These are phyloP conservation scores for Belonocnema kinseyi DNA, from an alignment of 1,140 invertebrate genomes.

Conservation along the genomic window DNA sequence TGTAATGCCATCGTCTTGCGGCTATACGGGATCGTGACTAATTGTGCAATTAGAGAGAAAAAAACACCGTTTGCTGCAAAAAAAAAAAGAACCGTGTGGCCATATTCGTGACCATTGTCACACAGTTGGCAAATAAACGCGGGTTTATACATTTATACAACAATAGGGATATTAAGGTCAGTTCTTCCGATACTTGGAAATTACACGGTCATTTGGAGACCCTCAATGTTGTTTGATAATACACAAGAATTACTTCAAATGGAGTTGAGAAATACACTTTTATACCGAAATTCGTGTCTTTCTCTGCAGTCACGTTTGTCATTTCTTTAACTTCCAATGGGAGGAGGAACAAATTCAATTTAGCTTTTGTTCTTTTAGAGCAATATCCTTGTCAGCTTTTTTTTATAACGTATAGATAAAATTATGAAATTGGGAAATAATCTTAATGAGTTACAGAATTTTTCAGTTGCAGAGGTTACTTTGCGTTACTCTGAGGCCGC, in stretches of 20 bases:
- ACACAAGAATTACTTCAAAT: background rate
- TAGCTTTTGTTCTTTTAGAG: no score
- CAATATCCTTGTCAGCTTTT: no score
- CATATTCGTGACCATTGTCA: slow-evolving; percentile 30
- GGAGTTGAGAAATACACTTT: background rate
- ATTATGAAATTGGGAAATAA: background rate
- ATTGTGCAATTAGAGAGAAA: slow-evolving; percentile 13
- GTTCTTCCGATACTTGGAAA: background rate
- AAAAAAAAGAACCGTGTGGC: background rate
- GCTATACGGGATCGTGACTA: slow-evolving; percentile 8
- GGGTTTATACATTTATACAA: background rate
- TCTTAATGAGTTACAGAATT: background rate
- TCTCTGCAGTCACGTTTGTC: background rate
- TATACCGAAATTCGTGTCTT: background rate
- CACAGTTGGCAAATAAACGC: background rate
- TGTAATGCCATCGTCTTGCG: slow-evolving; percentile 19
- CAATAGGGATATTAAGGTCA: slow-evolving; percentile 5
- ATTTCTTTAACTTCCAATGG: no score
- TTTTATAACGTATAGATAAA: no score
- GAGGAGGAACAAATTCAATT: no score
- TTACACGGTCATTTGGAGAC: slow-evolving; percentile 8
- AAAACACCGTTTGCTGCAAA: background rate
- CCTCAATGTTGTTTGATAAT: background rate
- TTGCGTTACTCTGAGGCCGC: slow-evolving; percentile 5
- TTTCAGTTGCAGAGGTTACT: background rate